A percentile compares a stretch with the other conserved stretches of the same genome.
phyloP scores from a whole-genome alignment of 2,888 invertebrate genomes.

The Iphiclides podalirius region DNA sequence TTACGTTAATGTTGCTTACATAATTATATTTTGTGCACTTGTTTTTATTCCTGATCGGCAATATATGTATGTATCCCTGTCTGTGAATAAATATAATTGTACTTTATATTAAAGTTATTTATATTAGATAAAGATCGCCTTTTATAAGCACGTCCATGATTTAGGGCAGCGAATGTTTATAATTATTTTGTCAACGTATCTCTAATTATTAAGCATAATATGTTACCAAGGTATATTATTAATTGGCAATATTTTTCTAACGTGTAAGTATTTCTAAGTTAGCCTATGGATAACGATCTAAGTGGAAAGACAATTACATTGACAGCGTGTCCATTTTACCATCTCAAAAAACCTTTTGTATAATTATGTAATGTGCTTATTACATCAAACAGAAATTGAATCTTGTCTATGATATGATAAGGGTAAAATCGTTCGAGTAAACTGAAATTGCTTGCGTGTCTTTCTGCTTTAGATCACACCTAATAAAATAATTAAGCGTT shows the following conservation, averaged over 20 bases:
- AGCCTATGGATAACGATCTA: conserved; percentile 28
- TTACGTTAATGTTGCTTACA: not conserved
- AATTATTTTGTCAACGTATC: conserved; percentile 44
- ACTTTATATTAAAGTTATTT: conserved; percentile 67
- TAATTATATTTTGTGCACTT: not conserved
- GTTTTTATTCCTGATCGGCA: not conserved
- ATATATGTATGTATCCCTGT: not conserved
- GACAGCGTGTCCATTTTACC: not conserved
- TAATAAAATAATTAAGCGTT: conserved; percentile 25
- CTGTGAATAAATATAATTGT: conserved; percentile 30
- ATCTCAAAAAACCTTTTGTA: not conserved
- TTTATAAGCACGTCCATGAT: conserved; percentile 61
- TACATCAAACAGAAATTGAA: not conserved
- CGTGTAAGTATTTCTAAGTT: conserved; percentile 34
- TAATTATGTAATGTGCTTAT: not conserved
- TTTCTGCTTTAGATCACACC: conserved; percentile 28
- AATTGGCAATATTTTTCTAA: conserved; percentile 42
- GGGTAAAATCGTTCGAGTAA: not conserved
- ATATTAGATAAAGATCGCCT: conserved; percentile 59
- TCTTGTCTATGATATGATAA: not conserved
- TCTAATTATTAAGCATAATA: conserved; percentile 34
- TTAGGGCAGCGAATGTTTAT: conserved; percentile 53
- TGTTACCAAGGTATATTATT: conserved; percentile 42
- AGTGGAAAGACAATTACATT: conserved; percentile 23
- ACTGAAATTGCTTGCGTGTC: conserved; percentile 20